These are phyloP conservation scores for Etia nguti DNA, from an alignment of 2,113 vertebrate species.

Conservation along the genomic window DNA sequence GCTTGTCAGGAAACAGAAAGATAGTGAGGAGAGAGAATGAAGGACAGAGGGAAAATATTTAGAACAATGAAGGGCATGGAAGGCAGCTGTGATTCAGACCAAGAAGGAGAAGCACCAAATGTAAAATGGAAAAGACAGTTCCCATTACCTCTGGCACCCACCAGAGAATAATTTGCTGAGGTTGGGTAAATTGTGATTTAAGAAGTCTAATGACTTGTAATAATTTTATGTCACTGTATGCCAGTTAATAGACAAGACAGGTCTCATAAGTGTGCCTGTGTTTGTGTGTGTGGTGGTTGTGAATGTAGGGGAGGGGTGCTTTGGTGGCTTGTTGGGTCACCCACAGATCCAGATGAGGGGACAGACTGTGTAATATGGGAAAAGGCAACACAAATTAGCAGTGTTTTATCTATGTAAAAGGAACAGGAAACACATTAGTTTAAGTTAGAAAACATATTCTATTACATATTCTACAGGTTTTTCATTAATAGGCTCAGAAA, in stretches of 20 bases:
- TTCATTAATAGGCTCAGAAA: background rate
- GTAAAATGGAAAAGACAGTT: conserved; percentile 80
- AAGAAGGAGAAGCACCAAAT: conserved; percentile 60
- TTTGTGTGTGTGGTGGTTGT: background rate
- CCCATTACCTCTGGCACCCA: conserved; percentile 76
- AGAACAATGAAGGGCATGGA: background rate
- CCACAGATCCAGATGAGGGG: conserved; percentile 40
- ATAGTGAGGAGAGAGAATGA: background rate
- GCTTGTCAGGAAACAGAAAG: background rate
- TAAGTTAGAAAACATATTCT: background rate
- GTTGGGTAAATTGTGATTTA: conserved; percentile 84
- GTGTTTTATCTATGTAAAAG: conserved; percentile 20
- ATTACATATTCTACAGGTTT: background rate
- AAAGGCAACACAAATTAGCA: conserved; percentile 23
- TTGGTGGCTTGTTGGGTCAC: background rate
- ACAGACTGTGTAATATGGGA: conserved; percentile 21
- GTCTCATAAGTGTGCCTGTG: background rate
- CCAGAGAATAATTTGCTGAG: conserved; percentile 79
- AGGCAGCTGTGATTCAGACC: conserved; percentile 57
- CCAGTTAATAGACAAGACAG: conserved; percentile 69
- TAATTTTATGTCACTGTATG: conserved; percentile 80
- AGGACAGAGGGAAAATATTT: background rate
- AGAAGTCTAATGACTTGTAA: conserved; percentile 83
- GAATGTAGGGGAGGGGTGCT: background rate
- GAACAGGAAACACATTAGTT: background rate